phyloP scores from a whole-genome alignment of 2,888 invertebrate genomes.

The Campaea margaritaria region DNA sequence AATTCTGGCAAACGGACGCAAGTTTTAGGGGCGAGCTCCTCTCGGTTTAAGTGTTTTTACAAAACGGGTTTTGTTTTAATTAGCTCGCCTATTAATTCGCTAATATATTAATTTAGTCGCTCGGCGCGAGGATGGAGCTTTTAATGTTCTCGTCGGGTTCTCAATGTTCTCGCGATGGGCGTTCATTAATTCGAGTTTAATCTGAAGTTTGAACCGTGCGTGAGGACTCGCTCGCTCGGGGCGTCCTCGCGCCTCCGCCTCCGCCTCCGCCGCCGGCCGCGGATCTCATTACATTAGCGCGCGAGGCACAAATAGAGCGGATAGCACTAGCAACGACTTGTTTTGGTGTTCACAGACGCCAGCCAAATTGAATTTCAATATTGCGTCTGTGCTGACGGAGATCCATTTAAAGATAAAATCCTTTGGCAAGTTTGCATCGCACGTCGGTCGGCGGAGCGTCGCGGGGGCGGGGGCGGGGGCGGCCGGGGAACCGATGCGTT shows the following conservation, averaged over 20 bases:
- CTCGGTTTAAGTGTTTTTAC: constrained; percentile 19
- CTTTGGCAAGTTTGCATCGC: constrained; percentile 20
- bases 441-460: no score
- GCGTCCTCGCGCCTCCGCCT: not conserved
- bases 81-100: constrained; percentile 22
- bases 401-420: constrained; percentile 40
- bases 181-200: constrained; percentile 3
- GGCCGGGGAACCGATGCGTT: not conserved
- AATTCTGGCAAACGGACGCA: constrained; percentile 14
- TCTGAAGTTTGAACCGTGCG: not conserved
- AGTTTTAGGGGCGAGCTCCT: constrained; percentile 22
- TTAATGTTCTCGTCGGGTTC: constrained; percentile 1
- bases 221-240: not conserved
- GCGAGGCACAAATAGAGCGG: constrained; percentile 21
- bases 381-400: constrained; percentile 36
- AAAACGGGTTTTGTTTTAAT: constrained; percentile 32
- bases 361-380: constrained; percentile 47
- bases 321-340: constrained; percentile 19
- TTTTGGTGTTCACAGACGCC: constrained; percentile 30
- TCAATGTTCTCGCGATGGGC: not conserved
- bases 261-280: not conserved
- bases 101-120: constrained; percentile 16
- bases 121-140: not conserved
- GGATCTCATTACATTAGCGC: constrained; percentile 25
- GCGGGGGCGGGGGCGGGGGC: not conserved